phyloP scores from a whole-genome alignment of 2,888 invertebrate species.

The Xestia ashworthii region DNA sequence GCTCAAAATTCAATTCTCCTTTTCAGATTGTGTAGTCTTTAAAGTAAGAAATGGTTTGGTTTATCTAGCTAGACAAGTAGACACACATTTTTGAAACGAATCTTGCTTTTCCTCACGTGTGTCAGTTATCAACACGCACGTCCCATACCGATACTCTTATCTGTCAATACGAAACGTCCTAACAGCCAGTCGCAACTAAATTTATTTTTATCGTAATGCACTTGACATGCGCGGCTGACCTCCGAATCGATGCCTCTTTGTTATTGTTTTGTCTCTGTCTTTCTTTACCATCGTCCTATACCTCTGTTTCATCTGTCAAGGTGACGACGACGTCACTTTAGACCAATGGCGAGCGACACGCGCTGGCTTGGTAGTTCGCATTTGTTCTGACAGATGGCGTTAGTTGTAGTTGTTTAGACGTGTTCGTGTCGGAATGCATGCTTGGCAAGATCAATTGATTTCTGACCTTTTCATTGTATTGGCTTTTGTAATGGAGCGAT shows the following conservation, averaged over 20 bases:
- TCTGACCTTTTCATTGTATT: conserved; percentile 63
- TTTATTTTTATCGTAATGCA: conserved; percentile 81
- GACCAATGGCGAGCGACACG: conserved; percentile 74
- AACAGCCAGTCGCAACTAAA: conserved; percentile 61
- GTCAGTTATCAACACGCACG: background rate
- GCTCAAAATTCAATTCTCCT: background rate
- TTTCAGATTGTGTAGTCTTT: background rate
- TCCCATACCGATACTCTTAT: conserved; percentile 16
- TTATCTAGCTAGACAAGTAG: background rate
- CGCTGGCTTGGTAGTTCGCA: conserved; percentile 71
- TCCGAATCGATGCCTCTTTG: conserved; percentile 88
- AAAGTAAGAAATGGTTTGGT: background rate
- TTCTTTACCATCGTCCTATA: conserved; percentile 46
- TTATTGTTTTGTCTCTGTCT: conserved; percentile 84
- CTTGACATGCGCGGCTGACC: conserved; percentile 88
- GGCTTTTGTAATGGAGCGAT: conserved; percentile 45
- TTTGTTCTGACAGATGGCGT: conserved; percentile 81
- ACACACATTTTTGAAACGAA: background rate
- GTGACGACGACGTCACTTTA: conserved; percentile 74
- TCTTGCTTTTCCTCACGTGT: background rate
- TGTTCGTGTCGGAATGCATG: conserved; percentile 39
- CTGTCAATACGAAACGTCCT: conserved; percentile 39
- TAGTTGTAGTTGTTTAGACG: conserved; percentile 63
- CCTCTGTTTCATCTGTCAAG: conserved; percentile 71
- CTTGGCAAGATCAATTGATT: conserved; percentile 62